These are phyloP conservation scores for Caenorhabditis sp. DNA, from an alignment of 2,888 invertebrate genomes.

Conservation along the genomic window DNA sequence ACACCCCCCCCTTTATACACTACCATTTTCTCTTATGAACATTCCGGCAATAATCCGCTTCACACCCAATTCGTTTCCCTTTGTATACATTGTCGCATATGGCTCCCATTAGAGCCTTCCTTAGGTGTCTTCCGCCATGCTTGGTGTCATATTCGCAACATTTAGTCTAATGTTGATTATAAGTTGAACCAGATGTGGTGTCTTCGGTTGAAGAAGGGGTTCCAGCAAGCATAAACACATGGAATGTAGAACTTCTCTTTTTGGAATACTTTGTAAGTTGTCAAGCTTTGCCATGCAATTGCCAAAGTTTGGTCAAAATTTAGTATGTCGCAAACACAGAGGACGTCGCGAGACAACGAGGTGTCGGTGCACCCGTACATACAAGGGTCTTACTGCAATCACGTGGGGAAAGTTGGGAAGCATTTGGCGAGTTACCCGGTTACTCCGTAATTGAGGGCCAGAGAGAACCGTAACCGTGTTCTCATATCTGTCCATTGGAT, in stretches of 20 bases:
- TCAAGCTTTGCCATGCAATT: too few species aligned
- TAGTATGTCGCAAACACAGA: too few species aligned
- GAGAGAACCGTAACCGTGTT: not conserved
- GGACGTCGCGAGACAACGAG: too few species aligned
- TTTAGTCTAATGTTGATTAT: constrained; percentile 14
- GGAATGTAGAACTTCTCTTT: not conserved
- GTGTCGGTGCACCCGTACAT: too few species aligned
- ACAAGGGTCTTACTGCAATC: too few species aligned
- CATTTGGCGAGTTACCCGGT: too few species aligned
- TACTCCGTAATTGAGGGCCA: too few species aligned
- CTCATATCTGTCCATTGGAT: not conserved
- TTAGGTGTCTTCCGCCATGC: not conserved
- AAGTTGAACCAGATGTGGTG: constrained; percentile 34
- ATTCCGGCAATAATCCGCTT: constrained; percentile 18
- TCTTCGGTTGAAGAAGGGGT: not conserved
- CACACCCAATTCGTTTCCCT: constrained; percentile 19
- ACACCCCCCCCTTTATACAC: not conserved
- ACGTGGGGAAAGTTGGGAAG: too few species aligned
- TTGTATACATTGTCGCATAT: constrained; percentile 27
- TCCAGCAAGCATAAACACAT: not conserved
- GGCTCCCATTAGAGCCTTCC: constrained; percentile 21
- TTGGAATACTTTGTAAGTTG: too few species aligned
- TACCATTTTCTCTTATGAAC: not conserved
- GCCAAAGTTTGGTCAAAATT: too few species aligned
- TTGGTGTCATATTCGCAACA: constrained; percentile 18